These are phyloP conservation scores for Drosophila nr. fundita DNA, from an alignment of 2,888 invertebrate genomes.

Conservation along the genomic window DNA sequence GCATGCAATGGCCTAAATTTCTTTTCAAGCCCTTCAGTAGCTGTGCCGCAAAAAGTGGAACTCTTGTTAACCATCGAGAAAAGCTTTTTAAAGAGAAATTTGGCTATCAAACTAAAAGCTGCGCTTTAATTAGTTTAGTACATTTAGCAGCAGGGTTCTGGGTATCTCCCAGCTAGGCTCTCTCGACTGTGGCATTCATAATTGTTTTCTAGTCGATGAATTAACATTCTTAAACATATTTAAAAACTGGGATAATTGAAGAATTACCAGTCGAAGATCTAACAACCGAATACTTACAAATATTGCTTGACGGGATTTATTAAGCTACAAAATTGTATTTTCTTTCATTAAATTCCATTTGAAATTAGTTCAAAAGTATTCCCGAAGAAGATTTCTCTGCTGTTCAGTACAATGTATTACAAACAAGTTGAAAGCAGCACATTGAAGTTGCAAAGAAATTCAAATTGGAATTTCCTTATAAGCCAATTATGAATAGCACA, in stretches of 20 bases:
- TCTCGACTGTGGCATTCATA: not conserved
- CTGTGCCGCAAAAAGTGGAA: not conserved
- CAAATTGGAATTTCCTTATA: not conserved
- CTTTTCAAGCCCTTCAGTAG: not conserved
- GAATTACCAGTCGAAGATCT: not conserved
- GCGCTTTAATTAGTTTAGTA: not conserved
- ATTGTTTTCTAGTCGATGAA: not conserved
- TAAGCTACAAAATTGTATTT: not conserved
- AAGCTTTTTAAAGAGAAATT: not conserved
- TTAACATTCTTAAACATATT: not conserved
- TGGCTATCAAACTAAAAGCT: not conserved
- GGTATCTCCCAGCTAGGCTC: not conserved
- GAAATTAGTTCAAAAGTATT: not conserved
- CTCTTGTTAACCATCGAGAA: not conserved
- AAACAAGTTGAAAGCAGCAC: not conserved
- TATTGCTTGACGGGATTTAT: not conserved
- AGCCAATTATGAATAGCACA: not conserved
- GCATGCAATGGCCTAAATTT: constrained; percentile 1
- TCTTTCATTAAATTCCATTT: not conserved
- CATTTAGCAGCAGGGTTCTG: not conserved
- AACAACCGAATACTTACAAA: not conserved
- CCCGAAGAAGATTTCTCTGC: not conserved
- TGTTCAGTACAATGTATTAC: not conserved
- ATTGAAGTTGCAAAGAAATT: not conserved
- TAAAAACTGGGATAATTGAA: not conserved